Conservation (phyloP, 2,888 invertebrate species). For the Julus scandinavius region DNA sequence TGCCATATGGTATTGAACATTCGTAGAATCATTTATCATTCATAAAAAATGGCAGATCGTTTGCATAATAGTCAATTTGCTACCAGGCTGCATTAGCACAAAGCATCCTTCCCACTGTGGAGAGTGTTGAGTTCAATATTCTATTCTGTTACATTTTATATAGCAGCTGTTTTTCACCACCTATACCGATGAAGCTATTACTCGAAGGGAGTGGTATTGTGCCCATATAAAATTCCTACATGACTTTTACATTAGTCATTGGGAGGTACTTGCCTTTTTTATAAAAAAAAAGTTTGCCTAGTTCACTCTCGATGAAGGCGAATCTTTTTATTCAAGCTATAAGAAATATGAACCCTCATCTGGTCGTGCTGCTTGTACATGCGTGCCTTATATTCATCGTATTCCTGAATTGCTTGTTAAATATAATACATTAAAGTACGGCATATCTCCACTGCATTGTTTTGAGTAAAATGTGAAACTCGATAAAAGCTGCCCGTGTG, state of each 20-base stretch:
- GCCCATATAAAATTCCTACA: neutral
- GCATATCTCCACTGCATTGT: neutral
- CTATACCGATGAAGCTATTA: constrained; percentile 19
- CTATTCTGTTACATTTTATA: neutral
- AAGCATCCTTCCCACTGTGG: too few species aligned
- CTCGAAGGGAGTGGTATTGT: neutral
- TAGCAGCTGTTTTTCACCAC: neutral
- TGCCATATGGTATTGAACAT: too few species aligned
- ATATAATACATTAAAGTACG: neutral
- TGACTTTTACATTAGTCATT: neutral
- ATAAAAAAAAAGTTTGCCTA: neutral
- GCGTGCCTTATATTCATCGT: neutral
- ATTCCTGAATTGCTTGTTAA: constrained; percentile 11
- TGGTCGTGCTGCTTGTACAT: neutral
- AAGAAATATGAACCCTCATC: neutral
- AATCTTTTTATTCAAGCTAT: neutral
- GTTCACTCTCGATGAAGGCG: neutral
- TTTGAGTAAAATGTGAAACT: neutral
- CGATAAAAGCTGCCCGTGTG: constrained; percentile 15
- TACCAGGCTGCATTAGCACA: neutral
- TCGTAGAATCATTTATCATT: too few species aligned
- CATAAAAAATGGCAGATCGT: too few species aligned
- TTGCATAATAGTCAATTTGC: too few species aligned
- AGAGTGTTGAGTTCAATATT: too few species aligned
- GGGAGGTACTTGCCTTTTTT: neutral